Base-by-base conservation (phyloP, 2,113 vertebrate genomes). In the Astur gentilis region DNA sequence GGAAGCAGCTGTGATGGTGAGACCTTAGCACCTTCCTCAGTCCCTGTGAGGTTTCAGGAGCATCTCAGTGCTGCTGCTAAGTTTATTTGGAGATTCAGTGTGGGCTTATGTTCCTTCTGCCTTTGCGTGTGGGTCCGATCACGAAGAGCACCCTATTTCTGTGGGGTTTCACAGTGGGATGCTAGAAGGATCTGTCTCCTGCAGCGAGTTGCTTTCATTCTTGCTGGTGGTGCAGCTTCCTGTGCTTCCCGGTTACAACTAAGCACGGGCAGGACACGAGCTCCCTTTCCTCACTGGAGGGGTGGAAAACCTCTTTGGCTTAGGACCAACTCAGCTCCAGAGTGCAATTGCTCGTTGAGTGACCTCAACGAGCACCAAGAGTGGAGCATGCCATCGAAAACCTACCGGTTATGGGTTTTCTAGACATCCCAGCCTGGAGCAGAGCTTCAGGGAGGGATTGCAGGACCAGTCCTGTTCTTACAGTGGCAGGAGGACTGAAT, bases 61-160 rank as follows among this genome's bases (percentile, higher is more conserved):
- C 40, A 25, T 47, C 36, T 75, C 50, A 15, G 44, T 18, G 42
- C 71, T 2, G 0, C 61, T 1, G 2, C 18, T 90, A 13, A 3
- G 2, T 71, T 42, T 1, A 0, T 15, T 65, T 67, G 66, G 65
- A 49, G 13, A 34, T 58, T 36, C 65, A 54, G 10, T 6, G 0
- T 16, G 42, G 76, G 2, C 22, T 93, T 34, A 32, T 20, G 13
- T 29, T 76, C n/a, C 22, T 80, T n/a, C 29, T 76, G 47, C 38
- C 57, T 71, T 62, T 31, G 31, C 36, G 18, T 0, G 0, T 7
- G 2, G 3, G 18, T 87, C 44, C 23, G 0, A 0, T 42, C 4
- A 1, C 1, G 2, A 66, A 16, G 52, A 88, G 17, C 20, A 1
- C 18, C 42, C 36, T 44, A 4, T 61, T 57, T 62, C 61, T 61